Percentiles rank a stretch among this genome's conserved stretches.
phyloP scores from a whole-genome alignment of 2,113 vertebrate species.

The Poicephalus meyeri region DNA sequence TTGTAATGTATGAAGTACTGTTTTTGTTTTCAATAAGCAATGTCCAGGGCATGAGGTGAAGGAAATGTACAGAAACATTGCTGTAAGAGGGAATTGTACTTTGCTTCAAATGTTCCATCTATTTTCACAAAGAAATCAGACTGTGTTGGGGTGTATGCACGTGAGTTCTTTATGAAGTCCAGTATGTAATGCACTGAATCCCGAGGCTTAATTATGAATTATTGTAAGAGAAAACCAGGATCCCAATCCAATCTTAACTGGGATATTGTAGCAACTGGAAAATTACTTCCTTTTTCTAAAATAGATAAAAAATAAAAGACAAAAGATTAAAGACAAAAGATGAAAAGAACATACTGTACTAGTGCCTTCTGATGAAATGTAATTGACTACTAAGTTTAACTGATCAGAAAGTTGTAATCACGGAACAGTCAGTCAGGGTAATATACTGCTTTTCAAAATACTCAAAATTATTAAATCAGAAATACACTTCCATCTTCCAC shows the following conservation, averaged over 20 bases:
- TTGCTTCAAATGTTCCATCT: neutral
- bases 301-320: neutral
- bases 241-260: neutral
- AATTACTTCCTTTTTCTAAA: neutral
- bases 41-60: neutral
- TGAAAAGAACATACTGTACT: neutral
- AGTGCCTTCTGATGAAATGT: neutral
- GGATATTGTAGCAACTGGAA: neutral
- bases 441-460: slow-evolving; percentile 11
- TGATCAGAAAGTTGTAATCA: neutral
- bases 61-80: neutral
- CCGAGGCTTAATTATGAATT: neutral
- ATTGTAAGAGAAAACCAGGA: neutral
- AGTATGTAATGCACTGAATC: neutral
- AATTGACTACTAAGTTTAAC: neutral
- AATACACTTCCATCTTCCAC: neutral
- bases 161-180: neutral
- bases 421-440: neutral
- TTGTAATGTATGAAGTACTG: neutral
- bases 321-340: neutral
- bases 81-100: neutral
- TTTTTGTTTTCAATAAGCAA: slow-evolving; percentile 1
- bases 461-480: neutral
- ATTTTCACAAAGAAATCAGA: neutral
- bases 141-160: neutral